Percentiles rank a stretch among this genome's conserved stretches.
These are phyloP conservation scores for Drosophila elegans DNA, from an alignment of 1,140 invertebrate species.

Conservation along the genomic window DNA sequence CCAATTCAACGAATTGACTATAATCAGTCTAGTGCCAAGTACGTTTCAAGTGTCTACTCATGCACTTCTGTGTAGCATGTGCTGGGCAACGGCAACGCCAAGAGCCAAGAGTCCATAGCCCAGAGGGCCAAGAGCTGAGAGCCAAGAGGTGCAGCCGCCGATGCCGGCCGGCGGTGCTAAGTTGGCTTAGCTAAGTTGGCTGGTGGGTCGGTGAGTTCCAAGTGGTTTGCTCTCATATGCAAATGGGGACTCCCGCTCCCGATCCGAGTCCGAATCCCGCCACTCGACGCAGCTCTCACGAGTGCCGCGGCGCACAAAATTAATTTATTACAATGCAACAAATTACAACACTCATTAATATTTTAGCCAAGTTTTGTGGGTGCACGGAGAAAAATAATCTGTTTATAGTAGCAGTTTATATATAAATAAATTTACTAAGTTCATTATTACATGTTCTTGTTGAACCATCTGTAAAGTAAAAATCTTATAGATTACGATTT, in stretches of 20 bases:
- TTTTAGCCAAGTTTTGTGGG: constrained; percentile 71
- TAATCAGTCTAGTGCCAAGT: constrained; percentile 83
- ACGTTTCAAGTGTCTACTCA: constrained; percentile 82
- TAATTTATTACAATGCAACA: constrained; percentile 83
- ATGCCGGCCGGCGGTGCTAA: constrained; percentile 12
- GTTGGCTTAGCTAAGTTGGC: constrained; percentile 23
- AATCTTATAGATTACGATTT: too few relatives aligned
- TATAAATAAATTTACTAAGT: too few relatives aligned
- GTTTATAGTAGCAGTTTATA: too few relatives aligned
- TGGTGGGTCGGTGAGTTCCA: constrained; percentile 65
- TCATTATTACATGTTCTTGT: too few relatives aligned
- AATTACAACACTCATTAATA: constrained; percentile 83
- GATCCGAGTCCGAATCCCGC: constrained; percentile 5
- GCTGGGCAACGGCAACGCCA: constrained; percentile 30
- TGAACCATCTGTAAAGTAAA: too few relatives aligned
- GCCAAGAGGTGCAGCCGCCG: constrained; percentile 25
- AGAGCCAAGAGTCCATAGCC: constrained; percentile 14
- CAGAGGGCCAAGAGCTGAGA: constrained; percentile 3
- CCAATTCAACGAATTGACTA: constrained; percentile 83
- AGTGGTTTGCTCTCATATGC: constrained; percentile 71
- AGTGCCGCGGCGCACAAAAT: constrained; percentile 74
- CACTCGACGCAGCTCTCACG: constrained; percentile 50
- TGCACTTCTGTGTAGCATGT: constrained; percentile 63
- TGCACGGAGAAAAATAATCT: constrained; percentile 13
- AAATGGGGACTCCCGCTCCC: constrained; percentile 53